A percentile compares a stretch with the other conserved stretches of the same genome.
Evolutionary conservation across 2,888 invertebrate genomes (phyloP).

Genomic region (Xanthia togata): DNA sequence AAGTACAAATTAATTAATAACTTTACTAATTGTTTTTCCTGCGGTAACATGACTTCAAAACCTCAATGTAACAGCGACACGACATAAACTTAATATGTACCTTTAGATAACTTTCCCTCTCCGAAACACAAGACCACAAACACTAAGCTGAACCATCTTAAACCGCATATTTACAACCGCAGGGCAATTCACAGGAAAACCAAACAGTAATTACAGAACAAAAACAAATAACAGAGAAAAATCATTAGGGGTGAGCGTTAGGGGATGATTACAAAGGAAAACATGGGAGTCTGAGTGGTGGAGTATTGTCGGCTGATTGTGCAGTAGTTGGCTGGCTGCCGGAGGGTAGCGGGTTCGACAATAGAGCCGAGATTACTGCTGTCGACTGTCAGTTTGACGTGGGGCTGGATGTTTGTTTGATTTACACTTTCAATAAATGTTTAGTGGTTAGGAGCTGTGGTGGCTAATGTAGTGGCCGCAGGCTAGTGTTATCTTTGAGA

Average conservation of each 20-base stretch:
- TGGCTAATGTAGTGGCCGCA: conserved; percentile 53
- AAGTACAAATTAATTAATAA: background rate
- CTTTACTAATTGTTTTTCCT: background rate
- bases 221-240: conserved; percentile 89
- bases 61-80: background rate
- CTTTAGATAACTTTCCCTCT: conserved; percentile 11
- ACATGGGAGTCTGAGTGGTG: conserved; percentile 77
- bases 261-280: conserved; percentile 86
- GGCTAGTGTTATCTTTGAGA: conserved; percentile 29
- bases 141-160: conserved; percentile 62
- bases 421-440: conserved; percentile 70
- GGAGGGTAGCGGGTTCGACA: conserved; percentile 83
- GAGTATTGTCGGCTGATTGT: conserved; percentile 78
- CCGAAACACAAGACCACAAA: conserved; percentile 43
- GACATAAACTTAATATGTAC: background rate
- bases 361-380: conserved; percentile 84
- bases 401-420: conserved; percentile 66
- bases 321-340: conserved; percentile 74
- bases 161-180: conserved; percentile 81
- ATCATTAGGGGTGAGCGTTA: conserved; percentile 83
- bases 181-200: conserved; percentile 87
- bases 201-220: conserved; percentile 89
- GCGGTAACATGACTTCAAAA: background rate
- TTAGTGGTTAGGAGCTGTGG: conserved; percentile 52
- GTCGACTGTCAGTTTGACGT: conserved; percentile 78